Evolutionary conservation across 2,888 invertebrate species (phyloP).

Genomic region (Caenorhabditis panamensis): DNA sequence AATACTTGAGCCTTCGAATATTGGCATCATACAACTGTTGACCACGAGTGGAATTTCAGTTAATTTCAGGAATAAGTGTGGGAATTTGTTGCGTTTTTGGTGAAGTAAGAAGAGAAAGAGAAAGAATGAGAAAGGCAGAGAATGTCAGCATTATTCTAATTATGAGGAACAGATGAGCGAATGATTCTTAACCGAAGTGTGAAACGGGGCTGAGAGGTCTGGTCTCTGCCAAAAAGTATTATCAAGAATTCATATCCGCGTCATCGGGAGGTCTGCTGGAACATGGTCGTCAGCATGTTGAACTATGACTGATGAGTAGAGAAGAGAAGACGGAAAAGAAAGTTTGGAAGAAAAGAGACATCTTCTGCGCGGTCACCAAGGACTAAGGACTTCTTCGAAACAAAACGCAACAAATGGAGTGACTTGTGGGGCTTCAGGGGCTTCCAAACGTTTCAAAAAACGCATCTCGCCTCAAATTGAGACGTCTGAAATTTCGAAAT

Average conservation of each 20-base stretch:
- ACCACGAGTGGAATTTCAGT: not conserved
- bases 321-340: not conserved
- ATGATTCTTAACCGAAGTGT: not conserved
- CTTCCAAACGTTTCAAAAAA: not conserved
- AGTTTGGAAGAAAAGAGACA: not conserved
- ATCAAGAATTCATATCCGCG: conserved; percentile 31
- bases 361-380: not conserved
- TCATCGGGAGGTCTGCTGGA: conserved; percentile 21
- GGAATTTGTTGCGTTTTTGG: not conserved
- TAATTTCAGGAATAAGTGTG: not conserved
- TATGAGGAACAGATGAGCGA: conserved; percentile 14
- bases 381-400: not conserved
- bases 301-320: conserved; percentile 3
- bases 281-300: conserved; percentile 17
- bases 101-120: not conserved
- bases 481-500: not conserved
- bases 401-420: not conserved
- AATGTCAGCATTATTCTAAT: conserved; percentile 34
- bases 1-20: conserved; percentile 40
- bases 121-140: conserved; percentile 1
- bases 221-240: not conserved
- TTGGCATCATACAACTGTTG: conserved; percentile 1
- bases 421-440: not conserved
- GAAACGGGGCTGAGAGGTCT: not conserved
- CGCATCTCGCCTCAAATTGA: not conserved